Evolutionary conservation across 2,888 invertebrate genomes (phyloP), one percentile per base, ranked within the genome.

Genomic region (Thymelicus lineola): DNA sequence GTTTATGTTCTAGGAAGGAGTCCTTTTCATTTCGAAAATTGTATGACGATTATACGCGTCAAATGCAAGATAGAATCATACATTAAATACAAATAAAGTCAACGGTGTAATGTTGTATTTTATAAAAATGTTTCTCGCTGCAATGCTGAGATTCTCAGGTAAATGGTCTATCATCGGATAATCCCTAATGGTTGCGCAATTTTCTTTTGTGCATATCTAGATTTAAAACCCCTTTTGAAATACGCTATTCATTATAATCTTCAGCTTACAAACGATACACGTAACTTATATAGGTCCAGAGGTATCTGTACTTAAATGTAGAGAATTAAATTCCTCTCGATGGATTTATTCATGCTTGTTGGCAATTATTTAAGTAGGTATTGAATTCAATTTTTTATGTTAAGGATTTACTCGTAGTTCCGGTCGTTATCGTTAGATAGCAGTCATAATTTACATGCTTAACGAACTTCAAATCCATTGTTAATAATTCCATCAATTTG

Each of bases 201-300:
- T 60, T 66, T 66, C 66, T 66, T 65, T 66, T 66, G 58, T 48
- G 45, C 48, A 35, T 48, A 7, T 50, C 59, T 28, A 50, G 59
- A 42, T 20, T 53, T 50, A 28, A 45, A 67, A 53, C 15, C 55
- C 48, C 38, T 42, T 61, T 67, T 57, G 28, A 28, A 15, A 57
- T 50, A 50, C 66, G 42, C 50, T 66, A 66, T 66, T 66, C 66
- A 38, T 60, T 66, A 59, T 66, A 59, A 59, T 66, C 46, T 63
- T 50, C 62, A 10, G 38, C 50, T 28, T 35, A 35, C 35, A 35
- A 55, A 55, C 28, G 28, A 55, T 55, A n/a, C 28, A 35, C 9
- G 35, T 55, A 55, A 48, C 48, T 20, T 53, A 9, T 20, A 20
- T 20, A 14, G n/a, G 20, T 55, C 14, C 55, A 28, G 17, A 0